These are phyloP conservation scores for Triops cancriformis DNA, from an alignment of 1,140 invertebrate genomes.

Conservation along the genomic window DNA sequence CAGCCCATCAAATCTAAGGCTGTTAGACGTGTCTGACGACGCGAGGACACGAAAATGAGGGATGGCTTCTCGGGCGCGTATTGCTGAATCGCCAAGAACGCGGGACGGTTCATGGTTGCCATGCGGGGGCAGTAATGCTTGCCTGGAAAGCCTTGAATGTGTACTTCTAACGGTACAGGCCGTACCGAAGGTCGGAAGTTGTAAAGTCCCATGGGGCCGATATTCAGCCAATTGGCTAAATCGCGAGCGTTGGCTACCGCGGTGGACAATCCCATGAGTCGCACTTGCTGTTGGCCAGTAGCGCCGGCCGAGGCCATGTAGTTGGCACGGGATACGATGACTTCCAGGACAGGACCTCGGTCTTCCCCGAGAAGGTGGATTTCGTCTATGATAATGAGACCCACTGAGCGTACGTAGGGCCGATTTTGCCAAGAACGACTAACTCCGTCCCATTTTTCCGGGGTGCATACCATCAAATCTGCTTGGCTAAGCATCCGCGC, in stretches of 20 bases:
- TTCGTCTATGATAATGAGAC: constrained; percentile 94
- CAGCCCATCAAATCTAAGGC: constrained; percentile 93
- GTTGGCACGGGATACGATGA: constrained; percentile 67
- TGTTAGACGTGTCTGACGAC: constrained; percentile 92
- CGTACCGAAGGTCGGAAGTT: constrained; percentile 96
- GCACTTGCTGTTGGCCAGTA: constrained; percentile 45
- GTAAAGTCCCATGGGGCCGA: constrained; percentile 77
- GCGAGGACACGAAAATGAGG: constrained; percentile 94
- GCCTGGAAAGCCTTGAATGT: constrained; percentile 84
- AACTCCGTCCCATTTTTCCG: constrained; percentile 99
- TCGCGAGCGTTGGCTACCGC: constrained; percentile 95
- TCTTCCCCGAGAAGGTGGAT: constrained; percentile 93
- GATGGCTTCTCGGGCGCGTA: constrained; percentile 85
- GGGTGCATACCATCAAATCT: constrained; percentile 94
- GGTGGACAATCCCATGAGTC: constrained; percentile 92
- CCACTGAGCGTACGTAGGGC: constrained; percentile 85
- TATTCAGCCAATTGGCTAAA: constrained; percentile 92
- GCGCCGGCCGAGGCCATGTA: constrained; percentile 76
- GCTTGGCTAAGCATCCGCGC: constrained; percentile 70
- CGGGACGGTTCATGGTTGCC: constrained; percentile 99
- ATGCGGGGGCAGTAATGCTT: constrained; percentile 99
- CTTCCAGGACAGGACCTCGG: constrained; percentile 71
- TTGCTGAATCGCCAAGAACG: constrained; percentile 64
- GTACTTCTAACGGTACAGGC: constrained; percentile 93
- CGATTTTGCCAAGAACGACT: constrained; percentile 95